Base-by-base conservation (phyloP, 2,113 vertebrate genomes). In the Sitta europaea region DNA sequence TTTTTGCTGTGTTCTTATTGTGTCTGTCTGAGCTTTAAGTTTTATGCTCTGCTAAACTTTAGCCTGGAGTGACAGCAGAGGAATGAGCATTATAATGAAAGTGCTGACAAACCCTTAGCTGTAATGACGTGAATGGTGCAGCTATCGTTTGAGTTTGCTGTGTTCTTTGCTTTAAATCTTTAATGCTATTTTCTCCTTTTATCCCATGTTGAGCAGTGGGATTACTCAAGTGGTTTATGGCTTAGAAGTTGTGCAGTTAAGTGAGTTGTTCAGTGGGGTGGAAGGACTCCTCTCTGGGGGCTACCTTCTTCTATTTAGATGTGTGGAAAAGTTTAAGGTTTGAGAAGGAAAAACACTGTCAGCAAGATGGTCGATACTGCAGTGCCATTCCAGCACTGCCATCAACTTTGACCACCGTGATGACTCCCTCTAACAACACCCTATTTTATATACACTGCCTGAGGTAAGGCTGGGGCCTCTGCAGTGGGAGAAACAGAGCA, bases 171-270 rank as follows among this genome's bases (percentile, higher is more conserved):
- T 96, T 95, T 96, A 97, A 96, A 96, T 94, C 96, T 96, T 92
- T 95, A 96, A 95, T 96, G 88, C 96, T 96, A 96, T 97, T 96
- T 97, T 94, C 88, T 95, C 45, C 68, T 96, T 97, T 95, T 93
- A 94, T 95, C 90, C 86, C 15, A 10, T 38, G 53, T 57, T 59
- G 82, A 95, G 85, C 93, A 92, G 90, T 74, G 83, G 88, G 90
- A 96, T 97, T 96, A 95, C 75, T 94, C 82, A 81, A 93, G 79
- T 90, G 94, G 86, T 94, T 96, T 96, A 77, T 92, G 79, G 76
- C 75, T 94, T 92, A 84, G 79, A 88, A 92, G 59, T 77, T 90
- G 72, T 86, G 74, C 67, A 50, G 88, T 90, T 90, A 62, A 96
- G 88, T 76, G 86, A 65, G 48, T 90, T 93, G 76, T 90, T 93